These are phyloP conservation scores for Tadarida brasiliensis DNA, from an alignment of 2,797 vertebrate species.

Conservation along the genomic window DNA sequence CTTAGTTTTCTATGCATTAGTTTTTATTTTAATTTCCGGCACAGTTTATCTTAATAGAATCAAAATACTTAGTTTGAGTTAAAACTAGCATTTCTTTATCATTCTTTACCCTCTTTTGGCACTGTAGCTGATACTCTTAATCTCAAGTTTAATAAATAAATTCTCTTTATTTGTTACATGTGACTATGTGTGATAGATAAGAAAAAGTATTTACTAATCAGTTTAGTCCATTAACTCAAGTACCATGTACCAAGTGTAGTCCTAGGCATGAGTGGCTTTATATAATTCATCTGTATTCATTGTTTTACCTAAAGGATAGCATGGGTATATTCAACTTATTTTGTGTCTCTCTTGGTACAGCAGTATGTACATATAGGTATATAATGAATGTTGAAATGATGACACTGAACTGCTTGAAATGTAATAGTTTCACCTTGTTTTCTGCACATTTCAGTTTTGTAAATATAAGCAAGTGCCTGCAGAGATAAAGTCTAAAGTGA, in stretches of 20 bases:
- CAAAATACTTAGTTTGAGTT: background rate
- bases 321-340: background rate
- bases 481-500: slow-evolving; percentile 43
- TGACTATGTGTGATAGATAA: background rate
- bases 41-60: background rate
- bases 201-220: background rate
- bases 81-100: background rate
- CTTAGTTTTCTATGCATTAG: background rate
- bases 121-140: background rate
- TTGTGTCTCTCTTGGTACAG: background rate
- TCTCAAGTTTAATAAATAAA: background rate
- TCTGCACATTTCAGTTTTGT: background rate
- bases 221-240: background rate
- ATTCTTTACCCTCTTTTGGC: background rate
- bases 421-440: background rate
- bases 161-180: background rate
- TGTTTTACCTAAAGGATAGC: background rate
- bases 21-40: background rate
- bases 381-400: background rate
- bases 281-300: background rate
- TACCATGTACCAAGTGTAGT: background rate
- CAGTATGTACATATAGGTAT: accelerated
- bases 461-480: background rate
- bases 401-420: background rate
- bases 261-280: background rate